These are phyloP conservation scores for Amphipoea oculea DNA, from an alignment of 2,888 invertebrate genomes.

Conservation along the genomic window DNA sequence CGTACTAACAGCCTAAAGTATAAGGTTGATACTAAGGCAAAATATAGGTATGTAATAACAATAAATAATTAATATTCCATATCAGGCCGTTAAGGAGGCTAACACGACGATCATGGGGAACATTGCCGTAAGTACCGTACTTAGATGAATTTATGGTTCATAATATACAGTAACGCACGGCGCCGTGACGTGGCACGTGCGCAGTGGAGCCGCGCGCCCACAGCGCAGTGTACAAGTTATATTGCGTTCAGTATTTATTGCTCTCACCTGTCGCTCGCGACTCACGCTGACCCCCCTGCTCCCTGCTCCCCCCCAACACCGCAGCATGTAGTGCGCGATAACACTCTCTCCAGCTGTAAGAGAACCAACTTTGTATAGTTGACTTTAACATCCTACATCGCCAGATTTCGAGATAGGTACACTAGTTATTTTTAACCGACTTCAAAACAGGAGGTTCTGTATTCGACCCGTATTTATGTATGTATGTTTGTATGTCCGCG, in stretches of 20 bases:
- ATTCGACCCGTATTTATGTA: too few relatives aligned
- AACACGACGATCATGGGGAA: not conserved
- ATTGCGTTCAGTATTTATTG: conserved; percentile 76
- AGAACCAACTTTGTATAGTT: not conserved
- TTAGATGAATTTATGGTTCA: conserved; percentile 7
- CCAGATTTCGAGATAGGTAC: not conserved
- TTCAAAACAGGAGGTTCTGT: too few relatives aligned
- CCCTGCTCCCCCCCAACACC: too few relatives aligned
- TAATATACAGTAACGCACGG: not conserved
- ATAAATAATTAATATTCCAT: conserved; percentile 13
- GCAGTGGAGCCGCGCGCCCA: conserved; percentile 40
- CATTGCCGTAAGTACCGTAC: not conserved
- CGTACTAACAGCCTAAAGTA: not conserved
- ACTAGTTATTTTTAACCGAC: too few relatives aligned
- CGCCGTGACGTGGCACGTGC: not conserved
- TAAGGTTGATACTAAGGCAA: not conserved
- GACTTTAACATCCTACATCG: not conserved
- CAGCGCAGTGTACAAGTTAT: conserved; percentile 70
- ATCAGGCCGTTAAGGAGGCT: not conserved
- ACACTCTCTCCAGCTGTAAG: not conserved
- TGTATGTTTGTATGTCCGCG: too few relatives aligned
- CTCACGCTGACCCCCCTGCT: not conserved
- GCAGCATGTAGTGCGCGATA: not conserved
- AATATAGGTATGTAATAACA: not conserved
- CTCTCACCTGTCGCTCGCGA: conserved; percentile 72